Evolutionary conservation across 2,888 invertebrate genomes (phyloP).

Genomic region (Temnothorax rugatulus): DNA sequence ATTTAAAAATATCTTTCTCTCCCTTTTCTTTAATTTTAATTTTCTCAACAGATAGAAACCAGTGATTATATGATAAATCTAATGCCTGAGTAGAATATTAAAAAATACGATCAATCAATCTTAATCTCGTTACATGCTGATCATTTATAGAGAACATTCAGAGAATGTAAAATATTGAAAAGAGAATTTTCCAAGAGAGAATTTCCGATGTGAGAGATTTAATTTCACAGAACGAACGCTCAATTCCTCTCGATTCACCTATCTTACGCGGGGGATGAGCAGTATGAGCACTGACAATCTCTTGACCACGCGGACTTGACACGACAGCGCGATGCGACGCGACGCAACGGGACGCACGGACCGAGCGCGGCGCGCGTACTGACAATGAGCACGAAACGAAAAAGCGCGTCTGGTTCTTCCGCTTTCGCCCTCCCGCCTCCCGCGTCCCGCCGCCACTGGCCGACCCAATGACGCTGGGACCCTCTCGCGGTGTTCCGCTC

Average conservation of each 20-base stretch:
- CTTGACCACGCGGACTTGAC: slow-evolving; percentile 16
- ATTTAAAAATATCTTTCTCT: neutral
- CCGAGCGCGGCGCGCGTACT: slow-evolving; percentile 75
- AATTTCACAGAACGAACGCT: neutral
- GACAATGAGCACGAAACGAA: slow-evolving; percentile 74
- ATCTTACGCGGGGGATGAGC: slow-evolving; percentile 3
- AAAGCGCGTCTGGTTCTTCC: slow-evolving; percentile 63
- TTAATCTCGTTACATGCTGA: neutral
- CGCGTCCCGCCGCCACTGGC: slow-evolving; percentile 38
- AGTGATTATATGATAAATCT: neutral
- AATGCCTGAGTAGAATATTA: neutral
- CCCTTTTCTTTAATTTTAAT: neutral
- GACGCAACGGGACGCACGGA: slow-evolving; percentile 59
- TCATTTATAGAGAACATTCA: neutral
- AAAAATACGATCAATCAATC: neutral
- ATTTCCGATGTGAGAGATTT: neutral
- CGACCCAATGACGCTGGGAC: slow-evolving; percentile 27
- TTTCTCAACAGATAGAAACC: neutral
- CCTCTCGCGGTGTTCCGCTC: slow-evolving; percentile 71
- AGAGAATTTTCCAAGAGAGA: neutral
- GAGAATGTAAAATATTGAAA: neutral
- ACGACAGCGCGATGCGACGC: too few species aligned
- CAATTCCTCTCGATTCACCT: neutral
- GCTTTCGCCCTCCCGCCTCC: slow-evolving; percentile 61
- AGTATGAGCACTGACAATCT: slow-evolving; percentile 6